A percentile compares a stretch with the other conserved stretches of the same genome.
Evolutionary conservation across 2,888 invertebrate genomes (phyloP).

Genomic region (Catocala nupta): DNA sequence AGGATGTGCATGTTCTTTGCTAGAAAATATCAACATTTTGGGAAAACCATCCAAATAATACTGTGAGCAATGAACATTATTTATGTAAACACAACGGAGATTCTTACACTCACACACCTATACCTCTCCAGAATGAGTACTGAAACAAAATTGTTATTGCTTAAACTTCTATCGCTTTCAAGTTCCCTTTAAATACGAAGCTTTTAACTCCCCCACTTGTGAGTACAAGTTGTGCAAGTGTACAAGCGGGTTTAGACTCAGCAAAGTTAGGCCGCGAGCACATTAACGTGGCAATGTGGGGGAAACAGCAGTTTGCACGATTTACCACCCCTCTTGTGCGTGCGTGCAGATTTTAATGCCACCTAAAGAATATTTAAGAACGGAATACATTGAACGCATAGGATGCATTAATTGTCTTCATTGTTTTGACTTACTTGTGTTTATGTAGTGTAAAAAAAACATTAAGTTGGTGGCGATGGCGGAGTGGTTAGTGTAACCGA

Average conservation of each 20-base stretch:
- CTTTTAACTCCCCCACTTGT: slow-evolving; percentile 18
- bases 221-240: slow-evolving; percentile 11
- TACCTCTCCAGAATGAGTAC: neutral
- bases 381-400: neutral
- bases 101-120: neutral
- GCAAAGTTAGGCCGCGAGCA: slow-evolving; percentile 9
- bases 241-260: slow-evolving; percentile 2
- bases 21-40: too few relatives aligned
- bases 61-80: neutral
- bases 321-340: slow-evolving; percentile 1
- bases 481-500: too few relatives aligned
- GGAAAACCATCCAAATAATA: neutral
- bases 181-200: slow-evolving; percentile 29
- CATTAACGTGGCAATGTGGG: slow-evolving; percentile 9
- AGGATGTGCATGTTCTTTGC: neutral
- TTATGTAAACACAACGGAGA: neutral
- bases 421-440: neutral
- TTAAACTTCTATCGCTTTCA: slow-evolving; percentile 33
- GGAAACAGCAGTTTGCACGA: slow-evolving; percentile 3
- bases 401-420: neutral
- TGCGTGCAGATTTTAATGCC: slow-evolving; percentile 15
- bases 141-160: slow-evolving; percentile 30
- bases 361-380: slow-evolving; percentile 7
- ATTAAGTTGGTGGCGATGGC: too few relatives aligned
- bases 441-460: too few relatives aligned